Conservation (phyloP, 2,888 invertebrate genomes). For the Ormyrus pomaceus region DNA sequence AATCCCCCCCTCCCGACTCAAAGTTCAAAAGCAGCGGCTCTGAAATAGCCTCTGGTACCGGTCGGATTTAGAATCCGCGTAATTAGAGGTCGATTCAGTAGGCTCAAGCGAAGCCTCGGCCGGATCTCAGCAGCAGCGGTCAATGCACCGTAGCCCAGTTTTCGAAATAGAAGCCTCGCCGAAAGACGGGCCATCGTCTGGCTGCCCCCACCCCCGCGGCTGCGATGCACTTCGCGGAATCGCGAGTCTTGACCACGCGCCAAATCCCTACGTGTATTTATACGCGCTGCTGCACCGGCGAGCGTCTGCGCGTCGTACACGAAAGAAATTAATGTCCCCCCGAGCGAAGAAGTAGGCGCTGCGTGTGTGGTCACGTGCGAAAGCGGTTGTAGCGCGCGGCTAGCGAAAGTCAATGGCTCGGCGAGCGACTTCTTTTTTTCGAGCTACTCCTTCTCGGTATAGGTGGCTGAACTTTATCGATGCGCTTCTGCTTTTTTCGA, state of each 20-base stretch:
- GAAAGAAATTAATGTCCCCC: slow-evolving; percentile 43
- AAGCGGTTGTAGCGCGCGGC: not conserved
- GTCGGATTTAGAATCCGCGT: slow-evolving; percentile 33
- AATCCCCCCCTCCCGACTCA: too few relatives aligned
- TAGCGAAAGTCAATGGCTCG: slow-evolving; percentile 39
- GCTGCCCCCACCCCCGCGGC: slow-evolving; percentile 4
- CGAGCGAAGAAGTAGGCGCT: slow-evolving; percentile 2
- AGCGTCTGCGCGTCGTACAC: not conserved
- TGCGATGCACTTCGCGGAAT: slow-evolving; percentile 64
- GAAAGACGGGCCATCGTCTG: slow-evolving; percentile 31
- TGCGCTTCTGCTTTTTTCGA: too few relatives aligned
- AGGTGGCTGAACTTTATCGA: too few relatives aligned
- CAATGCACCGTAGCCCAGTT: slow-evolving; percentile 71
- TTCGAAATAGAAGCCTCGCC: slow-evolving; percentile 65
- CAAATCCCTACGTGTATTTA: slow-evolving; percentile 59
- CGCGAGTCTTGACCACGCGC: slow-evolving; percentile 68
- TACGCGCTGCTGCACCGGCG: slow-evolving; percentile 32
- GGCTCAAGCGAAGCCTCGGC: not conserved
- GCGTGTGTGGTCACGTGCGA: slow-evolving; percentile 30
- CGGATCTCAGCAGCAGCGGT: slow-evolving; percentile 60
- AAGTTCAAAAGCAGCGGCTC: slow-evolving; percentile 4
- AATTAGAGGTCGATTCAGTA: slow-evolving; percentile 28
- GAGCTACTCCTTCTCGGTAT: not conserved
- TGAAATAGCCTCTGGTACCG: not conserved
- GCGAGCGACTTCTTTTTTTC: not conserved